Evolutionary conservation across 2,113 vertebrate species (phyloP).

Genomic region (Thalassarche chlororhynchos): DNA sequence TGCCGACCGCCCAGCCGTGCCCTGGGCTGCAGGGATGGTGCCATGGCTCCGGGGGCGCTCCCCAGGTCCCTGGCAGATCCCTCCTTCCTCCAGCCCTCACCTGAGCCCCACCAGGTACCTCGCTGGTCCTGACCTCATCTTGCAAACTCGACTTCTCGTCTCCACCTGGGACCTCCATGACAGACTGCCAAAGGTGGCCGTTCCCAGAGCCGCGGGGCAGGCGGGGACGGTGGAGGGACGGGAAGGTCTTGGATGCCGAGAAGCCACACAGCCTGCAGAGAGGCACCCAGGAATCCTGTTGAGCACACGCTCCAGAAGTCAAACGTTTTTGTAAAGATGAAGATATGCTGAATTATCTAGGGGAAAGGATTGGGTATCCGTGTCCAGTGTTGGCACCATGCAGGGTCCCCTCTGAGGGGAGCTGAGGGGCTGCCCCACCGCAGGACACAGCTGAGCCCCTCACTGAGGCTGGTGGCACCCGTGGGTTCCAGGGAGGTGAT

Average conservation of each 20-base stretch:
- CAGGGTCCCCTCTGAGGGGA: neutral
- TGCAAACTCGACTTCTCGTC: neutral
- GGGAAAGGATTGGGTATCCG: neutral
- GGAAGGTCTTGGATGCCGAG: neutral
- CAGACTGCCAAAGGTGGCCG: rapidly evolving
- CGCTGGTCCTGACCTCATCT: neutral
- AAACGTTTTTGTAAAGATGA: neutral
- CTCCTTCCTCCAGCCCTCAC: neutral
- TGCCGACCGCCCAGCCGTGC: rapidly evolving
- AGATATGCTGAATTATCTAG: neutral
- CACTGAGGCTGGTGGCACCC: neutral
- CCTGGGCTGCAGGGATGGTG: neutral
- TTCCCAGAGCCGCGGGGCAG: neutral
- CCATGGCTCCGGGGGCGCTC: neutral
- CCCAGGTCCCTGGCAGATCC: neutral
- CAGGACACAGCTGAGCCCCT: neutral
- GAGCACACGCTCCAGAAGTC: neutral
- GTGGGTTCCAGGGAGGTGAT: neutral
- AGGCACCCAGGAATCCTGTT: rapidly evolving
- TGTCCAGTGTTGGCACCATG: rapidly evolving
- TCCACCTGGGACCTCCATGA: neutral
- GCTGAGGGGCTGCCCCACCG: neutral
- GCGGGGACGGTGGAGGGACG: rapidly evolving
- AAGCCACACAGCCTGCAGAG: neutral
- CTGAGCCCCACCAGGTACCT: neutral